These are phyloP conservation scores for Nasua narica DNA, from an alignment of 2,797 vertebrate genomes.

Conservation along the genomic window DNA sequence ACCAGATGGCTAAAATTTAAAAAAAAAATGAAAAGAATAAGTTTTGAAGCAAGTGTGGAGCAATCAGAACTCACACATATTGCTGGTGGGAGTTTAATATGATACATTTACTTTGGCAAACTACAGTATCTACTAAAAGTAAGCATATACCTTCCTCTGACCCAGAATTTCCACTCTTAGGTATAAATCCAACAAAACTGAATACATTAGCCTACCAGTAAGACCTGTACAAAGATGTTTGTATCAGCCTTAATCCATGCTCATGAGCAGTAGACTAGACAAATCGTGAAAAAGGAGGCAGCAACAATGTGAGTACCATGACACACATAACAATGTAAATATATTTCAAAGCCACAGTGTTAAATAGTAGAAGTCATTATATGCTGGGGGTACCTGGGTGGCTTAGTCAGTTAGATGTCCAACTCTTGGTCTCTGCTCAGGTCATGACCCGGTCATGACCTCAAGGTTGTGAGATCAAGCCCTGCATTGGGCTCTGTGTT, in stretches of 20 bases:
- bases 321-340: neutral
- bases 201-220: neutral
- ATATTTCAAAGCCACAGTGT: neutral
- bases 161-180: neutral
- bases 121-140: neutral
- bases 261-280: neutral
- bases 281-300: neutral
- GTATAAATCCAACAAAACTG: neutral
- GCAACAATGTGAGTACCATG: neutral
- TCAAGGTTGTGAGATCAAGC: neutral
- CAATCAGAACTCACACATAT: neutral
- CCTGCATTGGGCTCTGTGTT: neutral
- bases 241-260: neutral
- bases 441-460: neutral
- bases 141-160: neutral
- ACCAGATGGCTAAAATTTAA: conserved; percentile 18
- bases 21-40: neutral
- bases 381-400: neutral
- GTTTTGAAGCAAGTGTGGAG: neutral
- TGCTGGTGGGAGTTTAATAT: neutral
- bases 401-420: neutral
- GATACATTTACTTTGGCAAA: neutral
- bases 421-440: neutral
- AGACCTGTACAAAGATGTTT: neutral
- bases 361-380: neutral